Conservation (phyloP, 2,113 vertebrate species). For the Notothenia rossii region DNA sequence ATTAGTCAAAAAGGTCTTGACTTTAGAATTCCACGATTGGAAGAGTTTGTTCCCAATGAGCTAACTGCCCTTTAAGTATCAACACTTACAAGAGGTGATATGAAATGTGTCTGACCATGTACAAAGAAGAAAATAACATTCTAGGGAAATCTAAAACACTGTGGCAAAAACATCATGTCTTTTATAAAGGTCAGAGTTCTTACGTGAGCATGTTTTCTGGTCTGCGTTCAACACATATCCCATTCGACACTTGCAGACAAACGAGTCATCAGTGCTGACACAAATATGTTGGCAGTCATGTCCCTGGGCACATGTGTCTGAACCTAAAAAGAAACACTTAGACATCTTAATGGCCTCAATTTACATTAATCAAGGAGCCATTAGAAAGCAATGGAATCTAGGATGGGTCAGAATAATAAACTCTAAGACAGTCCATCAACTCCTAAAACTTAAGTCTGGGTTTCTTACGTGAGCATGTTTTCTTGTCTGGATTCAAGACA, state of each 20-base stretch:
- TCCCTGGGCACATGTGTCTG: conserved; percentile 68
- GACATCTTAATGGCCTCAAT: neutral
- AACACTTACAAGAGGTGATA: too few relatives aligned
- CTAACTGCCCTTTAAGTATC: too few relatives aligned
- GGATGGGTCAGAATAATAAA: neutral
- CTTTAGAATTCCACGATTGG: too few relatives aligned
- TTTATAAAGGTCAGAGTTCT: too few relatives aligned
- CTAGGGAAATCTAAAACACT: too few relatives aligned
- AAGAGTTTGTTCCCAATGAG: too few relatives aligned
- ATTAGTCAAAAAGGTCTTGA: too few relatives aligned
- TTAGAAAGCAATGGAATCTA: neutral
- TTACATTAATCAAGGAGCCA: neutral
- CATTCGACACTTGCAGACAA: conserved; percentile 74
- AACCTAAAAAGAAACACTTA: conserved; percentile 61
- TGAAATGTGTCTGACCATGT: too few relatives aligned
- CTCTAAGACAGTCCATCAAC: neutral
- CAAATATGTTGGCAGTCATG: conserved; percentile 83
- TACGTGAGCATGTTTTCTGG: conserved; percentile 65
- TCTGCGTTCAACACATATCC: conserved; percentile 82
- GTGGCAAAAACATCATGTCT: too few relatives aligned
- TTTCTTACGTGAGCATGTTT: conserved; percentile 76
- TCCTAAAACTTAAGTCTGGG: neutral
- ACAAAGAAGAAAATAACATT: too few relatives aligned
- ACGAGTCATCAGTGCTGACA: conserved; percentile 62
- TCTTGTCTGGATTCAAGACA: conserved; percentile 77